Evolutionary conservation across 2,797 vertebrate genomes (phyloP).

Genomic region (Onychomys torridus): DNA sequence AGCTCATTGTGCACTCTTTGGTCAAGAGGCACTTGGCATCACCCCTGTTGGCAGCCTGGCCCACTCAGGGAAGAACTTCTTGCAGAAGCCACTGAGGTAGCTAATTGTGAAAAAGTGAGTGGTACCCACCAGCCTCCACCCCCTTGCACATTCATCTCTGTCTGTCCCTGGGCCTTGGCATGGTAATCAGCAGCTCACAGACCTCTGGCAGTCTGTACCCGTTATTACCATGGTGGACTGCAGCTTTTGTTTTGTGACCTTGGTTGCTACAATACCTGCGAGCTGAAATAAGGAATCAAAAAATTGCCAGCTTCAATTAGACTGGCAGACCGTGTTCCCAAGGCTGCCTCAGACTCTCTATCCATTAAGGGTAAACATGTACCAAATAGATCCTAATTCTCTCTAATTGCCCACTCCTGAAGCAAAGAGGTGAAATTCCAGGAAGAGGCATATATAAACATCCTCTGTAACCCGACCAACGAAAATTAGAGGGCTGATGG

Average conservation of each 20-base stretch:
- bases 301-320: conserved; percentile 88
- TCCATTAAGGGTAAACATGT: conserved; percentile 85
- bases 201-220: conserved; percentile 42
- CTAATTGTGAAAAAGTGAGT: background rate
- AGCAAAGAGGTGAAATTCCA: conserved; percentile 86
- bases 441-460: conserved; percentile 84
- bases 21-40: background rate
- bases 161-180: background rate
- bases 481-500: conserved; percentile 83
- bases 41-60: background rate
- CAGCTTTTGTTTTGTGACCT: conserved; percentile 85
- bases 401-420: conserved; percentile 86
- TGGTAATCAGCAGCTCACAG: background rate
- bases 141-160: accelerated
- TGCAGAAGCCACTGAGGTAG: background rate
- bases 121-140: background rate
- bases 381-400: conserved; percentile 85
- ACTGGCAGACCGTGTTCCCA: conserved; percentile 85
- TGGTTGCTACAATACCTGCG: conserved; percentile 85
- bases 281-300: conserved; percentile 84
- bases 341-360: conserved; percentile 84
- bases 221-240: conserved; percentile 73
- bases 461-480: conserved; percentile 82
- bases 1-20: background rate
- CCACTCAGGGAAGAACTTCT: background rate